Percentiles rank a stretch among this genome's conserved stretches.
These are phyloP conservation scores for Natator depressus DNA, from an alignment of 2,113 vertebrate species.

Conservation along the genomic window DNA sequence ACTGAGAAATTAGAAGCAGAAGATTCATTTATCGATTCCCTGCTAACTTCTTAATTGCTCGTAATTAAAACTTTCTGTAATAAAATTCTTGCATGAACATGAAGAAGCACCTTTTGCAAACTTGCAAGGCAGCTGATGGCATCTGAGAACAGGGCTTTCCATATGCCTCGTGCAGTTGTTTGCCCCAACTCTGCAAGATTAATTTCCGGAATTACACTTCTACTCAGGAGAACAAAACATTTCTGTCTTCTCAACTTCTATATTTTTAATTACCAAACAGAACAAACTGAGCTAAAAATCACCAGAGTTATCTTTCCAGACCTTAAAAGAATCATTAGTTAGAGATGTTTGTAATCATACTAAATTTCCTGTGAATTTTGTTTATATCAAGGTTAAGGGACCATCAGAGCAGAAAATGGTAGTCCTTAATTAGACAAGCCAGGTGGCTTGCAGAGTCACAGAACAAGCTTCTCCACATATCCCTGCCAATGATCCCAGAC, in stretches of 20 bases:
- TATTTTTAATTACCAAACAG: conserved; percentile 55
- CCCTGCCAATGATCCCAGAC: conserved; percentile 57
- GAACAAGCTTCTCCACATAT: conserved; percentile 35
- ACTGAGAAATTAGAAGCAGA: conserved; percentile 30
- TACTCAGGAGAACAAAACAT: conserved; percentile 26
- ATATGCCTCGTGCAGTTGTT: background rate
- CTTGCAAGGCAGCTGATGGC: background rate
- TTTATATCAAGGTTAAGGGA: conserved; percentile 47
- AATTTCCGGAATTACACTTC: conserved; percentile 26
- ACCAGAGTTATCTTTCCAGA: background rate
- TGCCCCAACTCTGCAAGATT: background rate
- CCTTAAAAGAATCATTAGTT: conserved; percentile 13
- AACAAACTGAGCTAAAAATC: conserved; percentile 41
- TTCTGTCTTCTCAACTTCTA: background rate
- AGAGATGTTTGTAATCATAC: conserved; percentile 21
- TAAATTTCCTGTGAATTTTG: conserved; percentile 1
- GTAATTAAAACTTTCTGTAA: conserved; percentile 67
- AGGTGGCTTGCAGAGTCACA: conserved; percentile 68
- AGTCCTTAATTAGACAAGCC: conserved; percentile 72
- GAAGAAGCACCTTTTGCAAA: conserved; percentile 23
- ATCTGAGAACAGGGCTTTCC: background rate
- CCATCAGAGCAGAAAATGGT: conserved; percentile 66
- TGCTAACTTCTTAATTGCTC: conserved; percentile 63
- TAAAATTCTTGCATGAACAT: conserved; percentile 36
- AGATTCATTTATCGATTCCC: conserved; percentile 37